These are phyloP conservation scores for Griposia aprilina DNA, from an alignment of 2,888 invertebrate genomes.

Conservation along the genomic window DNA sequence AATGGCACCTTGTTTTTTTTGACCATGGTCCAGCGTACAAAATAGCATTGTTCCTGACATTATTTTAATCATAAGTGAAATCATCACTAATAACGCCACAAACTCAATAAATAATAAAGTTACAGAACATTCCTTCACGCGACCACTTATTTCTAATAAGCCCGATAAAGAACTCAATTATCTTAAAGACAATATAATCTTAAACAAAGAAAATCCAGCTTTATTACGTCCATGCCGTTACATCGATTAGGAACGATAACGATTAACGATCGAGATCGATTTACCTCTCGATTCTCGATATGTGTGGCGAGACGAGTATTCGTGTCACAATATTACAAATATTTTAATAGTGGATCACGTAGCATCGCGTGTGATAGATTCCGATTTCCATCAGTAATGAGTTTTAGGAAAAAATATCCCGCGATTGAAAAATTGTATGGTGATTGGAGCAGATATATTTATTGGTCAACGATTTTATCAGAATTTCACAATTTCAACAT, in stretches of 20 bases:
- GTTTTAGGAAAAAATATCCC: conserved; percentile 51
- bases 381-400: conserved; percentile 57
- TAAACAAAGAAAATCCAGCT: conserved; percentile 47
- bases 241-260: conserved; percentile 72
- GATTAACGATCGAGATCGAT: conserved; percentile 63
- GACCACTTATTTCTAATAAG: conserved; percentile 37
- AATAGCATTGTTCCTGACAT: neutral
- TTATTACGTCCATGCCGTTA: conserved; percentile 66
- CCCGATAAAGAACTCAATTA: conserved; percentile 46
- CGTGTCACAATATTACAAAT: conserved; percentile 67
- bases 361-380: conserved; percentile 50
- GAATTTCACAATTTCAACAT: conserved; percentile 12
- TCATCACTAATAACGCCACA: conserved; percentile 7
- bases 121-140: conserved; percentile 30
- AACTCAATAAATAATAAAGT: conserved; percentile 22
- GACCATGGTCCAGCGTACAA: conserved; percentile 20
- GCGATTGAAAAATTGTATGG: conserved; percentile 27
- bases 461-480: conserved; percentile 1
- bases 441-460: conserved; percentile 17
- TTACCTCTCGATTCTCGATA: conserved; percentile 63
- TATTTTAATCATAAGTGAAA: conserved; percentile 35
- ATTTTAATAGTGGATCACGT: conserved; percentile 62
- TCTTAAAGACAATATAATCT: conserved; percentile 51
- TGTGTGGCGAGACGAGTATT: conserved; percentile 63
- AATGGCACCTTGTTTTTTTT: too few species aligned